Base-by-base conservation (phyloP, 2,797 vertebrate species). In the Silurus lanzhouensis region DNA sequence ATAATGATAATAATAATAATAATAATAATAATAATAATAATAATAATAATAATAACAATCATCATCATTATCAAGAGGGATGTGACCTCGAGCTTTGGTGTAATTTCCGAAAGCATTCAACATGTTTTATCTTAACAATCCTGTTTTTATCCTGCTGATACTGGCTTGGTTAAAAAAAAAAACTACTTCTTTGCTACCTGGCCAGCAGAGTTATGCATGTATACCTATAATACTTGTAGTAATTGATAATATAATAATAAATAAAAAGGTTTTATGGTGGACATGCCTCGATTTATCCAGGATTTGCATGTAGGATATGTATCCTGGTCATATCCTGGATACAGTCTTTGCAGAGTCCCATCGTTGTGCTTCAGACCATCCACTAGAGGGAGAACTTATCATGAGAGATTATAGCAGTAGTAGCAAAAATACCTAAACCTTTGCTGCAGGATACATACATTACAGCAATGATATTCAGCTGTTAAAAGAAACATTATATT, bases 341-440 rank as follows among this genome's bases (percentile, higher is more conserved):
- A n/a, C 10, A 14, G 71, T n/a, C 14, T 27, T 3, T 57, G 6
- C 72, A 55, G 22, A 57, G 48, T 57, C 25, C 52, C 74, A 57
- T 31, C 17, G 27, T 76, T 55, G 8, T 76, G 52, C 74, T 76
- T 12, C 52, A 76, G 52, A 76, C 25, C 52, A 8, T 58, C 74
- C 74, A 76, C 74, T 76, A 76, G 55, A 76, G 74, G 55, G 25
- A 58, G 74, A 57, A 9, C 13, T 31, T 27, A 57, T 57, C 71
- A 48, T 52, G 46, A 14, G 71, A 74, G 12, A 25, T 52, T 3
- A 71, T 22, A 44, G 3, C 44, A 48, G 38, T 2, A 71, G 68
- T 9, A 71, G 67, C 20, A 10, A 46, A 22, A 20, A 14, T n/a
- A 22, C 2, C 67, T 44, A 19, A 71, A 19, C 17, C 19, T 20